A percentile compares a stretch with the other conserved stretches of the same genome.
These are phyloP conservation scores for Diploscapter pachys DNA, from an alignment of 1,140 invertebrate species.

Conservation along the genomic window DNA sequence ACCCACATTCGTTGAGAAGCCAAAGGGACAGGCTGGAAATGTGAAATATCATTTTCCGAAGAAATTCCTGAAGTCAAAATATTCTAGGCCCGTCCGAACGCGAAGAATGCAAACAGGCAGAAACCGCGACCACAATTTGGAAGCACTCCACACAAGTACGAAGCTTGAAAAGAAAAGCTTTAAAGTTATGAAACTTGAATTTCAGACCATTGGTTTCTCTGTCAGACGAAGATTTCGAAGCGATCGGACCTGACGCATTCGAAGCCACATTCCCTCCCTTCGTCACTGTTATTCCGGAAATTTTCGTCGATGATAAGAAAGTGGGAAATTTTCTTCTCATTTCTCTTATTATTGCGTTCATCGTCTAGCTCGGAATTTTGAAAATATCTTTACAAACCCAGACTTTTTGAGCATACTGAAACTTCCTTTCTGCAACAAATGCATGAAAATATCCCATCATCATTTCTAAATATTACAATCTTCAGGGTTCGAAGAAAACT, in stretches of 20 bases:
- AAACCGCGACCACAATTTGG: slow-evolving; percentile 8
- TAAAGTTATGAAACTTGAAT: slow-evolving; percentile 8
- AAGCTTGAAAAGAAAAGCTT: background rate
- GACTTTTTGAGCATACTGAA: background rate
- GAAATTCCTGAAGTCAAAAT: background rate
- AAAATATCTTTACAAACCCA: background rate
- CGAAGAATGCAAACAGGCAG: slow-evolving; percentile 17
- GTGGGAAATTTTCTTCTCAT: slow-evolving; percentile 12
- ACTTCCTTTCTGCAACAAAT: background rate
- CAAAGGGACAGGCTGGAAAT: background rate
- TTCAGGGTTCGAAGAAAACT: background rate
- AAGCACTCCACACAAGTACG: slow-evolving; percentile 26
- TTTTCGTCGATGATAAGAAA: slow-evolving; percentile 6
- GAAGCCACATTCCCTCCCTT: slow-evolving; percentile 52
- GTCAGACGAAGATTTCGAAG: slow-evolving; percentile 40
- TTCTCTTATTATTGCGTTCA: slow-evolving; percentile 15
- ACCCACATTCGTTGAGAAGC: background rate
- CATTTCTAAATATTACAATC: too few relatives aligned
- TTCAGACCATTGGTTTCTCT: slow-evolving; percentile 37
- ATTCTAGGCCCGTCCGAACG: slow-evolving; percentile 7
- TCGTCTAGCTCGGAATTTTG: background rate
- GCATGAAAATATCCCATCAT: too few relatives aligned
- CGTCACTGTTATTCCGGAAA: slow-evolving; percentile 41
- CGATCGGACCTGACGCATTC: slow-evolving; percentile 50
- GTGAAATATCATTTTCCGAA: too few relatives aligned